phyloP scores from a whole-genome alignment of 2,888 invertebrate species.

The Chrysolina americana region DNA sequence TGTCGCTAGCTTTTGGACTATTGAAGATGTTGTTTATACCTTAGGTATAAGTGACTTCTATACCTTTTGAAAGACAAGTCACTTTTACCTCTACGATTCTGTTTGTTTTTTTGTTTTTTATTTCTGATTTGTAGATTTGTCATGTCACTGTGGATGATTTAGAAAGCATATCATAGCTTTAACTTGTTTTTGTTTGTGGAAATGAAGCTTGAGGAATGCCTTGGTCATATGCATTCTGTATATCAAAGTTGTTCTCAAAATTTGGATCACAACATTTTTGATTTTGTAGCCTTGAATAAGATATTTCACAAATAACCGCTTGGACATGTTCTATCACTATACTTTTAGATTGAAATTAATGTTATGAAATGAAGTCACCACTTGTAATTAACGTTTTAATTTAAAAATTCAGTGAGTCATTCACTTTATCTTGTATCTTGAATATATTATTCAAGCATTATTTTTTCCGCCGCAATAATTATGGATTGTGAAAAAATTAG shows the following conservation, averaged over 20 bases:
- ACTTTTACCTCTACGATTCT: neutral
- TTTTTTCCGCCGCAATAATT: neutral
- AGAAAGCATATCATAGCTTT: conserved; percentile 7
- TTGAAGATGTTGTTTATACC: neutral
- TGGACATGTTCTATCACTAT: neutral
- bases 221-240: neutral
- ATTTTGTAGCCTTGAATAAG: too few species aligned
- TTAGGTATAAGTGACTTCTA: neutral
- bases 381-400: neutral
- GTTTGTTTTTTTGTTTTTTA: neutral
- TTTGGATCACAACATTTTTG: too few species aligned
- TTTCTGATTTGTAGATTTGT: neutral
- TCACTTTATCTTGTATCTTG: too few species aligned
- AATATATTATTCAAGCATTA: neutral
- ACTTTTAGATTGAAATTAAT: neutral
- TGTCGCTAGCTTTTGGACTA: too few species aligned
- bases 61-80: neutral
- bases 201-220: neutral
- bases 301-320: too few species aligned
- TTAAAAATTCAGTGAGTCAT: neutral
- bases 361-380: too few species aligned
- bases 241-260: neutral
- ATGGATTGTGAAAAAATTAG: too few species aligned
- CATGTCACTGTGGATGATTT: neutral
- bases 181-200: neutral